These are phyloP conservation scores for Otolemur garnettii DNA, from an alignment of 2,113 vertebrate genomes.

Conservation along the genomic window DNA sequence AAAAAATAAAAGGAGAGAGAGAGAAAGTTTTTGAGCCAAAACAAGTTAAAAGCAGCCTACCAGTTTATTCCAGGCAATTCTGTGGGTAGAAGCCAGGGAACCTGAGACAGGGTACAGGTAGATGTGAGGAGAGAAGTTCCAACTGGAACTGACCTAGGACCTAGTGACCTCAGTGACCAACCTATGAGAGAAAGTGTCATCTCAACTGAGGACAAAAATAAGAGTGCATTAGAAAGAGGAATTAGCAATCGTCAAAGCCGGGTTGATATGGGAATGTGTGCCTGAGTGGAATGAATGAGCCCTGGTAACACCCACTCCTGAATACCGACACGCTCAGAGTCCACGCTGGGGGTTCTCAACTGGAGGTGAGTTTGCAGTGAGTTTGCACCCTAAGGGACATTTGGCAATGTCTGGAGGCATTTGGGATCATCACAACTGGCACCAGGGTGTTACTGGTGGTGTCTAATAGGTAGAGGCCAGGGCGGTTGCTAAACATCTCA, in stretches of 20 bases:
- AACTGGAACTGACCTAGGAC: conserved; percentile 71
- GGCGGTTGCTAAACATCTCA: not conserved
- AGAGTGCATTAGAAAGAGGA: conserved; percentile 27
- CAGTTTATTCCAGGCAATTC: conserved; percentile 65
- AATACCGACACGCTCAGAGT: accelerated
- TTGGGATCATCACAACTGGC: not conserved
- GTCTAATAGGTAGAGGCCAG: not conserved
- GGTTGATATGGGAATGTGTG: not conserved
- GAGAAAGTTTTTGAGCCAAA: conserved; percentile 13
- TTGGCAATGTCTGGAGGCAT: not conserved
- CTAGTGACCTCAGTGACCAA: conserved; percentile 71
- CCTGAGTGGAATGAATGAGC: not conserved
- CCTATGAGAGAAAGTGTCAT: conserved; percentile 70
- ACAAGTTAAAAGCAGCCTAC: conserved; percentile 77
- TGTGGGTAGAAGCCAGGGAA: conserved; percentile 72
- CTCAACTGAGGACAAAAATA: conserved; percentile 70
- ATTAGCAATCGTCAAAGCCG: not conserved
- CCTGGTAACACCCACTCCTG: accelerated
- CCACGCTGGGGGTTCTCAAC: not conserved
- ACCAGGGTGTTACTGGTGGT: no score
- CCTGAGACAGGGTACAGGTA: conserved; percentile 66
- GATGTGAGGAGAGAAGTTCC: conserved; percentile 66
- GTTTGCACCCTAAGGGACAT: not conserved
- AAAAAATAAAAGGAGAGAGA: not conserved
- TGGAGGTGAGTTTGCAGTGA: not conserved